A percentile compares a stretch with the other conserved stretches of the same genome.
These are phyloP conservation scores for Acleris laterana DNA, from an alignment of 2,888 invertebrate species.

Conservation along the genomic window DNA sequence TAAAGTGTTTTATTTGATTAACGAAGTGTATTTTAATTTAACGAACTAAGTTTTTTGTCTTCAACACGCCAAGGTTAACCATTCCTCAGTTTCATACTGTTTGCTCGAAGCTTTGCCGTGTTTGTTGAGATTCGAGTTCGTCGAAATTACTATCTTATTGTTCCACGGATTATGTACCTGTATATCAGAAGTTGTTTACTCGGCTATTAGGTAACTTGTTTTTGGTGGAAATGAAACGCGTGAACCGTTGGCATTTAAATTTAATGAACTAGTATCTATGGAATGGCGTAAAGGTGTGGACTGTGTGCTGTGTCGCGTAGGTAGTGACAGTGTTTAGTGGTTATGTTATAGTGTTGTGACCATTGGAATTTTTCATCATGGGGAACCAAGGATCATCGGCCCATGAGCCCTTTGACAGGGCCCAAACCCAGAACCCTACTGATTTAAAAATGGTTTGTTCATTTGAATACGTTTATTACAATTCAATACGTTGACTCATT, in stretches of 20 bases:
- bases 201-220: constrained; percentile 60
- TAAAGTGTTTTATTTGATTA: constrained; percentile 21
- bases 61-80: constrained; percentile 69
- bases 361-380: constrained; percentile 74
- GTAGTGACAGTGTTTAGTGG: constrained; percentile 44
- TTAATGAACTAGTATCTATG: constrained; percentile 42
- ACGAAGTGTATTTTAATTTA: constrained; percentile 43
- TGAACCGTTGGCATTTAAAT: constrained; percentile 54
- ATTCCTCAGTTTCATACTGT: constrained; percentile 69
- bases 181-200: constrained; percentile 68
- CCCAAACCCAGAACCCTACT: constrained; percentile 75
- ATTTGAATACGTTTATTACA: constrained; percentile 43
- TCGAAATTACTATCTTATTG: constrained; percentile 77
- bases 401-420: constrained; percentile 92
- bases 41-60: constrained; percentile 50
- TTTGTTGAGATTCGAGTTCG: constrained; percentile 73
- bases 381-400: constrained; percentile 93
- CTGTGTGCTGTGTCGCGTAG: constrained; percentile 39
- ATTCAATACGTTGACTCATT: constrained; percentile 49
- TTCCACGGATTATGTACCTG: constrained; percentile 65
- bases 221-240: constrained; percentile 56
- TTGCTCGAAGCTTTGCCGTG: constrained; percentile 74
- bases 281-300: constrained; percentile 45
- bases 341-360: constrained; percentile 52
- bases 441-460: constrained; percentile 79